Conservation (phyloP, 2,888 invertebrate genomes). For the Caenorhabditis sinica region DNA sequence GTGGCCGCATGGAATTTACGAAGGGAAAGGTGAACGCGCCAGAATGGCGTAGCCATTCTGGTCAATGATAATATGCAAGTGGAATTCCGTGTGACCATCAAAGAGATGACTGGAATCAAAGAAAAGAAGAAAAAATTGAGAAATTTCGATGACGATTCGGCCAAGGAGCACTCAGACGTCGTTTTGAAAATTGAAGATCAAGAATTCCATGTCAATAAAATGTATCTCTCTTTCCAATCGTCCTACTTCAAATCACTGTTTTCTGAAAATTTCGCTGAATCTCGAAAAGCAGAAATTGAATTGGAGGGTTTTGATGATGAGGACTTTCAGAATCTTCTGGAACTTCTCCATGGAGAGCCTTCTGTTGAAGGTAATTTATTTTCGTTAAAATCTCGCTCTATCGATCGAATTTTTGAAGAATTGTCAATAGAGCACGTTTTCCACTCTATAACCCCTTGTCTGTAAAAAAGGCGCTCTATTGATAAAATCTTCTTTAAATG, state of each 20-base stretch:
- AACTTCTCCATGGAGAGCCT: not conserved
- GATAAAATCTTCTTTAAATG: no score
- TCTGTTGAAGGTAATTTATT: conserved; percentile 1
- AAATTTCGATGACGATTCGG: not conserved
- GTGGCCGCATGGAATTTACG: no score
- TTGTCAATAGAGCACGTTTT: not conserved
- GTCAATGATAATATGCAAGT: not conserved
- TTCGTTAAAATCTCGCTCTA: not conserved
- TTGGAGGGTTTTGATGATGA: not conserved
- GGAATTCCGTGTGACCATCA: not conserved
- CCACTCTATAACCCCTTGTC: no score
- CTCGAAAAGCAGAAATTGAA: not conserved
- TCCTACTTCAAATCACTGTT: not conserved
- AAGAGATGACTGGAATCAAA: not conserved
- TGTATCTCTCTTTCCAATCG: not conserved
- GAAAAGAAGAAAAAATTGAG: not conserved
- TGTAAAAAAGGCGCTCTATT: no score
- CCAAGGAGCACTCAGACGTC: not conserved
- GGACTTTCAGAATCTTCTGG: not conserved
- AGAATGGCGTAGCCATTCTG: no score
- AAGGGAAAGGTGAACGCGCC: no score
- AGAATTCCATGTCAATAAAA: not conserved
- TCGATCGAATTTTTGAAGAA: no score
- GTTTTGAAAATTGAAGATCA: not conserved
- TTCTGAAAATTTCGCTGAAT: not conserved